phyloP scores from a whole-genome alignment of 2,888 invertebrate species.

The Opisthograptis luteolata region DNA sequence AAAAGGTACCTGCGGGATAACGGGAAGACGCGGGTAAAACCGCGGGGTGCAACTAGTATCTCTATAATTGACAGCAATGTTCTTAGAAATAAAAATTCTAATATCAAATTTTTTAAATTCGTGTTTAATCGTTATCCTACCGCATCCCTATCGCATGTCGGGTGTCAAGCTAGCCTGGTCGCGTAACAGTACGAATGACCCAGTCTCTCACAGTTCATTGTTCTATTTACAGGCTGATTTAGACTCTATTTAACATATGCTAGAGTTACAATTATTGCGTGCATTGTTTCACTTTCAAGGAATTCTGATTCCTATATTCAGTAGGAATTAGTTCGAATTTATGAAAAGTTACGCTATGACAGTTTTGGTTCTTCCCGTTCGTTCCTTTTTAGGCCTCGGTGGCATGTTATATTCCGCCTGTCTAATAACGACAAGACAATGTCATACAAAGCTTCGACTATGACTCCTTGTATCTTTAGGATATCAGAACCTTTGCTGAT shows the following conservation, averaged over 20 bases:
- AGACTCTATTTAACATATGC: conserved; percentile 7
- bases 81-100: background rate
- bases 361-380: conserved; percentile 1
- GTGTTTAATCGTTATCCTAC: background rate
- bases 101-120: background rate
- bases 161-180: conserved; percentile 11
- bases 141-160: conserved; percentile 2
- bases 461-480: no score
- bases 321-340: background rate
- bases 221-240: conserved; percentile 16
- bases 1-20: no score
- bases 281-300: conserved; percentile 2
- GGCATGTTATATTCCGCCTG: no score
- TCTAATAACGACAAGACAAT: no score
- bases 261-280: conserved; percentile 1
- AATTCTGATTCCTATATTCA: background rate
- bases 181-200: conserved; percentile 15
- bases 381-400: background rate
- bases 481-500: no score
- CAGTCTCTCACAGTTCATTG: conserved; percentile 14
- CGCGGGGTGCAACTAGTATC: no score
- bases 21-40: no score
- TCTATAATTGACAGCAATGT: background rate
- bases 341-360: background rate
- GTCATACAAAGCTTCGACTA: no score